Conservation (phyloP, 2,888 invertebrate species). For the Exocentrus adspersus region DNA sequence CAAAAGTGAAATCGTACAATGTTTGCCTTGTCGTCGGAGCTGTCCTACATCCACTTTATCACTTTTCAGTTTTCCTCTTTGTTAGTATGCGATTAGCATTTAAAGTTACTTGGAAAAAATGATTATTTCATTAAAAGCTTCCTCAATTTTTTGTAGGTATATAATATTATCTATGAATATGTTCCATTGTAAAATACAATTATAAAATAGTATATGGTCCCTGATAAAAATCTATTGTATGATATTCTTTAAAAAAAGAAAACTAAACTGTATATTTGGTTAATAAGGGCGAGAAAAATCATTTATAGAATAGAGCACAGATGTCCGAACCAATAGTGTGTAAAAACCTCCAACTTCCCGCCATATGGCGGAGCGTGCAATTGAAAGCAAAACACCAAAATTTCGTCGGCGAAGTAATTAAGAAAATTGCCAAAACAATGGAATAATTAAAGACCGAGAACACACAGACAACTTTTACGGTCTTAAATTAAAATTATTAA, state of each 20-base stretch:
- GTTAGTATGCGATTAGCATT: too few relatives aligned
- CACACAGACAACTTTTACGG: constrained; percentile 37
- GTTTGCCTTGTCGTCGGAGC: constrained; percentile 1
- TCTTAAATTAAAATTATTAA: constrained; percentile 52
- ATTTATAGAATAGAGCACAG: constrained; percentile 37
- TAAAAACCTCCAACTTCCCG: constrained; percentile 37
- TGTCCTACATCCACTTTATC: neutral
- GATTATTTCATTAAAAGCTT: too few relatives aligned
- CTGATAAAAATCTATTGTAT: too few relatives aligned
- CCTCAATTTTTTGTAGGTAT: too few relatives aligned
- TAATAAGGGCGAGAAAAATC: too few relatives aligned
- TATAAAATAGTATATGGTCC: too few relatives aligned
- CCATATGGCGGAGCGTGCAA: constrained; percentile 45
- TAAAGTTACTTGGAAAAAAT: too few relatives aligned
- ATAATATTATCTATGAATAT: too few relatives aligned
- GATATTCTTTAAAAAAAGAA: neutral
- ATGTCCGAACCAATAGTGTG: constrained; percentile 41
- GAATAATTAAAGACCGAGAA: constrained; percentile 52
- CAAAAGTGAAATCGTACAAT: constrained; percentile 31
- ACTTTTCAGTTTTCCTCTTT: too few relatives aligned
- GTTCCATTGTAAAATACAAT: too few relatives aligned
- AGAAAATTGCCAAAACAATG: constrained; percentile 55
- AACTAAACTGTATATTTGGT: neutral
- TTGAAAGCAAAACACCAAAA: constrained; percentile 44
- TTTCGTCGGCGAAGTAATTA: constrained; percentile 52